Base-by-base conservation (phyloP, 53 echinoderm and acorn worm genomes). In the Astropecten irregularis region DNA sequence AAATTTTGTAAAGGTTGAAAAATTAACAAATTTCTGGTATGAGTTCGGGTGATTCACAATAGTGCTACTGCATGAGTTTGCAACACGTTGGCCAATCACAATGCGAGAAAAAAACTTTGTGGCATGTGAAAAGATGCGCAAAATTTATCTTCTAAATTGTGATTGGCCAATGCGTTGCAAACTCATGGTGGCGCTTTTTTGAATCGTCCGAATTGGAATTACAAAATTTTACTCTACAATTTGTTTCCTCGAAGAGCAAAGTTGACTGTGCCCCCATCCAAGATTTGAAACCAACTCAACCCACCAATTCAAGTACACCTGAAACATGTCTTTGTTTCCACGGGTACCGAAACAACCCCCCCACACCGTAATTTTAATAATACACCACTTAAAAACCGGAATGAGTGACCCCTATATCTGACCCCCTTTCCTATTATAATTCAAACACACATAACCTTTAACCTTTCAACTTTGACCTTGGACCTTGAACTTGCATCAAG, bases 381-480 rank as follows among this genome's bases (percentile, higher is more conserved):
- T 68, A 42, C 25, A 69, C 33, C 68, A 68, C 46, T 44, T 42
- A 3, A 3, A 61, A 44, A 69, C 23, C 40, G 19, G 74, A 74
- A 74, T 74, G 74, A 57, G n/a, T 49, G 50, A 27, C 25, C 25
- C 46, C 13, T 11, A 18, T n/a, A n/a, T n/a, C 50, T 47, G 9
- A 2, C 51, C 71, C 68, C 70, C 8, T 49, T 37, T 50, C 71
- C 52, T 34, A n/a, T n/a, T n/a, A n/a, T n/a, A n/a, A n/a, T n/a
- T n/a, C n/a, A n/a, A n/a, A n/a, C n/a, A 56, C 56, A 57, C 74
- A 22, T 35, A 39, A 74, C 34, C 74, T 32, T 39, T 74, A 59
- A 79, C 60, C 62, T 47, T 76, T 76, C 38, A 76, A 76, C 79
- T 79, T 61, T 46, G 77, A 60, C 77, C 56, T 63, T 32, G 37